Conservation (phyloP, 2,888 invertebrate genomes). For the Nymphalis polychloros region DNA sequence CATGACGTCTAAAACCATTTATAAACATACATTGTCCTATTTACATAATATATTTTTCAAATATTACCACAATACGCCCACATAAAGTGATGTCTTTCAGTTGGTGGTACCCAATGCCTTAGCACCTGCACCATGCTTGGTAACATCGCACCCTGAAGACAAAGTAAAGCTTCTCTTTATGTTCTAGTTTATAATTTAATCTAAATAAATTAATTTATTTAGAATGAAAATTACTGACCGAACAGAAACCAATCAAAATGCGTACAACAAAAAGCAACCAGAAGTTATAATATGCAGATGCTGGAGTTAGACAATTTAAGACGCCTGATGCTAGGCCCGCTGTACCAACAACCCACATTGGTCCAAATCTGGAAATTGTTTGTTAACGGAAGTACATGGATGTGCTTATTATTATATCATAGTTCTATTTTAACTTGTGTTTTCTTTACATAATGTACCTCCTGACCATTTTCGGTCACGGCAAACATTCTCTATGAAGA, state of each 20-base stretch:
- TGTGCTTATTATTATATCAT: too few species aligned
- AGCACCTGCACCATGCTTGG: slow-evolving; percentile 76
- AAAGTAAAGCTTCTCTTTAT: neutral
- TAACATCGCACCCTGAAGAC: slow-evolving; percentile 70
- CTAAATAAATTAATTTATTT: neutral
- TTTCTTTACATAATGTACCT: too few species aligned
- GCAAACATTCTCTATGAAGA: too few species aligned
- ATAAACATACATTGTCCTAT: too few species aligned
- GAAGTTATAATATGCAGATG: slow-evolving; percentile 62
- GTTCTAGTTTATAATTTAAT: neutral
- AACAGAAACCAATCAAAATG: slow-evolving; percentile 67
- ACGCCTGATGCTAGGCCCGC: slow-evolving; percentile 65
- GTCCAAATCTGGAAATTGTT: slow-evolving; percentile 57
- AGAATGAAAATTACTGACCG: slow-evolving; percentile 56
- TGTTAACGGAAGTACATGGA: neutral
- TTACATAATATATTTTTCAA: neutral
- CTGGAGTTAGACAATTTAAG: slow-evolving; percentile 65
- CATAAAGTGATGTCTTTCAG: slow-evolving; percentile 74
- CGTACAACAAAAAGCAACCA: slow-evolving; percentile 67
- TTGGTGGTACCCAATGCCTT: slow-evolving; percentile 73
- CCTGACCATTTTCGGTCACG: too few species aligned
- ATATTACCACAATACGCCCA: slow-evolving; percentile 73
- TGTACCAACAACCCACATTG: slow-evolving; percentile 70
- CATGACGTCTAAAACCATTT: too few species aligned
- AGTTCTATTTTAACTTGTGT: too few species aligned